Conservation (phyloP, 2,113 vertebrate species). For the Danionella cerebrum region DNA sequence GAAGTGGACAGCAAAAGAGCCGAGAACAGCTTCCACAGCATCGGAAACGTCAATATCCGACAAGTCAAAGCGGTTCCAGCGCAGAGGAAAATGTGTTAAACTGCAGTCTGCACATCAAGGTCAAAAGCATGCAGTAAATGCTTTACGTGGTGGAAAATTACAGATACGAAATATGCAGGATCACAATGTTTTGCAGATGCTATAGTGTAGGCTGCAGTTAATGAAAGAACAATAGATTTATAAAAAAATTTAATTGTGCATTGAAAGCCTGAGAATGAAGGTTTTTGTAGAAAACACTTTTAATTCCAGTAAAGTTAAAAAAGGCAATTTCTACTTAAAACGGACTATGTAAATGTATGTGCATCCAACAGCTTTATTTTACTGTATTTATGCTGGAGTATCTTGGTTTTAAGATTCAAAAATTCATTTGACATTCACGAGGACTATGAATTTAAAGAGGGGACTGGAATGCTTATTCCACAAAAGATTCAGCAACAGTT, state of each 20-base stretch:
- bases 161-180: background rate
- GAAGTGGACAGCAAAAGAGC: background rate
- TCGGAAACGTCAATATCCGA: slow-evolving; percentile 9
- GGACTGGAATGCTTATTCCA: too few relatives aligned
- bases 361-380: too few relatives aligned
- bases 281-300: too few relatives aligned
- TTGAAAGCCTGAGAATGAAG: too few relatives aligned
- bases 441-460: background rate
- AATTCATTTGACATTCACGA: background rate
- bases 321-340: too few relatives aligned
- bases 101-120: background rate
- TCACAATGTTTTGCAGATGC: background rate
- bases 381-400: too few relatives aligned
- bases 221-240: too few relatives aligned
- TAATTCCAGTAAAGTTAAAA: too few relatives aligned
- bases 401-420: too few relatives aligned
- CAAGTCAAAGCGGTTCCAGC: slow-evolving; percentile 2
- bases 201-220: background rate
- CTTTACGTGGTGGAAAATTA: background rate
- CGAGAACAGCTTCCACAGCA: background rate
- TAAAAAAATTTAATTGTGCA: too few relatives aligned
- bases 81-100: background rate
- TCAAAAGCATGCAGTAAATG: background rate
- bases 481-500: too few relatives aligned
- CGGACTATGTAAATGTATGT: too few relatives aligned